Percentiles rank a stretch among this genome's conserved stretches.
phyloP scores from a whole-genome alignment of 2,113 vertebrate genomes.

The Heptranchias perlo region DNA sequence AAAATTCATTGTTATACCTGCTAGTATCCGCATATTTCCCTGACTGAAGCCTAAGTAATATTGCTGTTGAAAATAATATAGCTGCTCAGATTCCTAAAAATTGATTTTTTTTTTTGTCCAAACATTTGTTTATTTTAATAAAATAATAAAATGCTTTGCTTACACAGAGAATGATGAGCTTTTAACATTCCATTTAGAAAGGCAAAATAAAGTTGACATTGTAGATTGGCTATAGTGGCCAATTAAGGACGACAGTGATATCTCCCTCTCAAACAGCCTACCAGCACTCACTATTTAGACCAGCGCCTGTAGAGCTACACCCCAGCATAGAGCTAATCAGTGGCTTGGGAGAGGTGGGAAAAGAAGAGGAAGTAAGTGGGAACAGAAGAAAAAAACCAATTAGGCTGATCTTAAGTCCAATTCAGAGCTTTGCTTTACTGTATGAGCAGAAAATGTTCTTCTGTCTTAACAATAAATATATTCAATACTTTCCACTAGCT shows the following conservation, averaged over 20 bases:
- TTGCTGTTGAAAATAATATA: background rate
- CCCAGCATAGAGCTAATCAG: background rate
- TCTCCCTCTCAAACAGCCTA: background rate
- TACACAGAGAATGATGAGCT: background rate
- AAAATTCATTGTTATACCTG: background rate
- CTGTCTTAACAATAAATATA: background rate
- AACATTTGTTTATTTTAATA: constrained; percentile 18
- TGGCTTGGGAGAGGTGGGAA: background rate
- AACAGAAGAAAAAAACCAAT: background rate
- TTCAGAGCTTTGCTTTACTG: background rate
- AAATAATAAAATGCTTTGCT: background rate
- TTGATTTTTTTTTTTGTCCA: background rate
- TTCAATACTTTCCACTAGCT: background rate
- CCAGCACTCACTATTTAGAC: background rate
- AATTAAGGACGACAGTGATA: background rate
- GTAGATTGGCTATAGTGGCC: background rate
- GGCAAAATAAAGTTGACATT: background rate
- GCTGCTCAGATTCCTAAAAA: background rate
- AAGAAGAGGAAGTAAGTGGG: background rate
- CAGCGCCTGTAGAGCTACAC: background rate
- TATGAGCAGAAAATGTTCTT: background rate
- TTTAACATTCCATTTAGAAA: background rate
- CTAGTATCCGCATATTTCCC: background rate
- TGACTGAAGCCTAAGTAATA: background rate
- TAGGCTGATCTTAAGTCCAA: background rate